Conservation (phyloP, 1,140 invertebrate genomes). For the Bathynomus jamesi region DNA sequence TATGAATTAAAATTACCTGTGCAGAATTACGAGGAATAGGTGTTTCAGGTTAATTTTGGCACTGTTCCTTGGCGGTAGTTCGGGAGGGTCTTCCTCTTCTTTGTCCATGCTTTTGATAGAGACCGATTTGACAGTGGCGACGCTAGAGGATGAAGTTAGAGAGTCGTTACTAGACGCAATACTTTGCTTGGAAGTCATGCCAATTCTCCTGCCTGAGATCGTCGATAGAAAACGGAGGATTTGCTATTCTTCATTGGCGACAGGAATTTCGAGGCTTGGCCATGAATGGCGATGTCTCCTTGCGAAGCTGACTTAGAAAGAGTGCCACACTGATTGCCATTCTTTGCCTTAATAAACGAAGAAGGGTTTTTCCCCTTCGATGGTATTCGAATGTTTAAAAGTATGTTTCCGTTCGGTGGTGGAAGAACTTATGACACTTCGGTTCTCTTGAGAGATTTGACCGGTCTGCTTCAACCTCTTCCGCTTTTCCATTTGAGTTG, state of each 20-base stretch:
- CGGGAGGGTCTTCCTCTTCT: conserved; percentile 44
- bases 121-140: conserved; percentile 39
- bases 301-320: conserved; percentile 36
- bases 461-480: too few relatives aligned
- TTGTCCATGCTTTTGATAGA: conserved; percentile 27
- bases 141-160: conserved; percentile 39
- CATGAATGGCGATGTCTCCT: conserved; percentile 23
- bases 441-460: too few relatives aligned
- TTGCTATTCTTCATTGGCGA: conserved; percentile 21
- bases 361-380: too few relatives aligned
- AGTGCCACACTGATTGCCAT: background rate
- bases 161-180: conserved; percentile 40
- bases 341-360: too few relatives aligned
- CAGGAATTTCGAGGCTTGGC: background rate
- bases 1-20: too few relatives aligned
- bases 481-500: too few relatives aligned
- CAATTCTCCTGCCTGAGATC: conserved; percentile 19
- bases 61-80: conserved; percentile 50
- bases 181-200: conserved; percentile 38
- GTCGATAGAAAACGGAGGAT: conserved; percentile 29
- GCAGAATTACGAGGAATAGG: conserved; percentile 60
- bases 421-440: too few relatives aligned
- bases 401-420: too few relatives aligned
- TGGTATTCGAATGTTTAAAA: too few relatives aligned
- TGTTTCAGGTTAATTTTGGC: conserved; percentile 56